These are phyloP conservation scores for Macaria liturata DNA, from an alignment of 2,888 invertebrate genomes.

Conservation along the genomic window DNA sequence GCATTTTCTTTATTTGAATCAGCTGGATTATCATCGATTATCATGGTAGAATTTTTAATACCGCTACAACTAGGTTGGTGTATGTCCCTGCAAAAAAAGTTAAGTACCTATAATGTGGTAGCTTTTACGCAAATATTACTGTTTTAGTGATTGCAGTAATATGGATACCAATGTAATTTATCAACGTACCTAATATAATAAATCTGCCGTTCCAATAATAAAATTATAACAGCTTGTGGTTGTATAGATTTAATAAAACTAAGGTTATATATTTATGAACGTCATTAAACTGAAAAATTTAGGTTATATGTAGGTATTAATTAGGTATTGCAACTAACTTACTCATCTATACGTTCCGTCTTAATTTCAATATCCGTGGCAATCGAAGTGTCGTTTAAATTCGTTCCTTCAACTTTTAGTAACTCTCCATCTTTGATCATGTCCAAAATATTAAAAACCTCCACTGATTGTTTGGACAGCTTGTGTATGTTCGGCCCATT, in stretches of 20 bases:
- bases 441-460: conserved; percentile 69
- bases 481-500: conserved; percentile 58
- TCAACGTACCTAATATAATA: too few species aligned
- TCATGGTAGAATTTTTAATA: conserved; percentile 34
- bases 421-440: conserved; percentile 62
- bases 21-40: conserved; percentile 38
- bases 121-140: too few species aligned
- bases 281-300: background rate
- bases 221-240: too few species aligned
- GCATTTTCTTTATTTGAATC: conserved; percentile 27
- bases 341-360: conserved; percentile 75
- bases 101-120: too few species aligned
- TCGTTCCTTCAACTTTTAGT: conserved; percentile 52
- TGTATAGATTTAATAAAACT: too few species aligned
- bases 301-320: background rate
- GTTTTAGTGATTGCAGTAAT: too few species aligned
- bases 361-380: conserved; percentile 69
- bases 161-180: too few species aligned
- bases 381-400: conserved; percentile 54
- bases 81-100: conserved; percentile 43
- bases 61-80: conserved; percentile 50
- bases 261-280: too few species aligned
- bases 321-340: conserved; percentile 42
- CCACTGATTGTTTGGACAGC: conserved; percentile 62
- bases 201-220: too few species aligned